A percentile compares a stretch with the other conserved stretches of the same genome.
Evolutionary conservation across 2,797 vertebrate genomes (phyloP).

Genomic region (Sebastes steindachneri): DNA sequence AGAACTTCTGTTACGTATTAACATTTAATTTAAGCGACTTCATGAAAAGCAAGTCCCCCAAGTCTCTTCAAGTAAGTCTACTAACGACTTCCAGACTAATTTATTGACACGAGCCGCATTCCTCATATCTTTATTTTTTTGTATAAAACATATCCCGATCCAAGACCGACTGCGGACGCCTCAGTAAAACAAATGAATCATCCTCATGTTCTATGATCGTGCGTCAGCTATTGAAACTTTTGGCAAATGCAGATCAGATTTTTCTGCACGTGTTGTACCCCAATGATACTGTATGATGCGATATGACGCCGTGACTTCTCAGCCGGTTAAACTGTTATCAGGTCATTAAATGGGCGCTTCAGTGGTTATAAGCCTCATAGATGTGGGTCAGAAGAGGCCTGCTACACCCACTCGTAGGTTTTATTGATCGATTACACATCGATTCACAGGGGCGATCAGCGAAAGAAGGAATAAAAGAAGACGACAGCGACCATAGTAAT

Average conservation of each 20-base stretch:
- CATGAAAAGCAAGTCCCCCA: background rate
- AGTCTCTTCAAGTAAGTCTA: background rate
- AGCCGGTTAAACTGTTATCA: too few species aligned
- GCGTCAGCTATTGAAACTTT: background rate
- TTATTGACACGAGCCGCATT: background rate
- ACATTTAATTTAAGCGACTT: background rate
- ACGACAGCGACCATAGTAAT: too few species aligned
- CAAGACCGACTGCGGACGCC: background rate
- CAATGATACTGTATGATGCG: background rate
- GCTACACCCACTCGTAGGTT: too few species aligned
- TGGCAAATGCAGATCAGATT: background rate
- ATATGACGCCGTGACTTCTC: too few species aligned
- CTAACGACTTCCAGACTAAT: background rate
- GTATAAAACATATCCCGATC: background rate
- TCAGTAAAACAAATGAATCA: background rate
- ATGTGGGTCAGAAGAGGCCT: too few species aligned
- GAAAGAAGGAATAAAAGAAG: too few species aligned
- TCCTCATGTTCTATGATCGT: background rate
- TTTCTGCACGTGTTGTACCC: background rate
- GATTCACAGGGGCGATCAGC: too few species aligned
- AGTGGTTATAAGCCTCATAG: too few species aligned
- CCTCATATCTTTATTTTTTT: background rate
- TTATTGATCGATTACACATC: too few species aligned
- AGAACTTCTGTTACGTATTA: background rate
- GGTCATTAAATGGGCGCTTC: too few species aligned